phyloP scores from a whole-genome alignment of 2,797 vertebrate species.

The Smutsia temminckii region DNA sequence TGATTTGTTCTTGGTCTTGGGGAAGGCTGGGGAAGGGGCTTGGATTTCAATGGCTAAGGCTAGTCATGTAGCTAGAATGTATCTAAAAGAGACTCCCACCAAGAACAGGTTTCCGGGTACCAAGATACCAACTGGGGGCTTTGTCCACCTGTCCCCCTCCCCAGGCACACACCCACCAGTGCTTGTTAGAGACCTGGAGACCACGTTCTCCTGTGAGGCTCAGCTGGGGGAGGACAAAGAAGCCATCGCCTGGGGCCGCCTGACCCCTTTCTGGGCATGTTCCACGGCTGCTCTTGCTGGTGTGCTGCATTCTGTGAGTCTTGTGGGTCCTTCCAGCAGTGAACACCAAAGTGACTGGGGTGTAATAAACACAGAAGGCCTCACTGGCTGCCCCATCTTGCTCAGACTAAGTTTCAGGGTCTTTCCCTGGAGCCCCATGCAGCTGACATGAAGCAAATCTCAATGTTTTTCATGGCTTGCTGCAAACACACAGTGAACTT shows the following conservation, averaged over 20 bases:
- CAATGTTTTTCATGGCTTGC: not conserved
- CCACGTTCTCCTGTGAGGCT: not conserved
- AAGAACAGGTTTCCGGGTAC: not conserved
- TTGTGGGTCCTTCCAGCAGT: not conserved
- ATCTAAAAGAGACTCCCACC: not conserved
- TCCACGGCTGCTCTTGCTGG: not conserved
- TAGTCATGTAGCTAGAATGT: not conserved
- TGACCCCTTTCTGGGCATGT: not conserved
- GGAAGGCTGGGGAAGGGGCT: not conserved
- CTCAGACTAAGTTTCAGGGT: not conserved
- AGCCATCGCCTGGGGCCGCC: not conserved
- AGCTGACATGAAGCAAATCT: not conserved
- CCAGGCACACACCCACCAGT: not conserved
- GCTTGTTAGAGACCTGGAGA: not conserved
- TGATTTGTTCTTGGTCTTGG: conserved; percentile 5
- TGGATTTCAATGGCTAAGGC: not conserved
- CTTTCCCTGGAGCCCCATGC: not conserved
- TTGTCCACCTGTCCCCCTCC: not conserved
- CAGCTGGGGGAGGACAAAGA: not conserved
- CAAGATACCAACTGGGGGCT: not conserved
- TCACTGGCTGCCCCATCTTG: not conserved
- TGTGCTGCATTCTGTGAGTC: not conserved
- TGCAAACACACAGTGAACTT: not conserved
- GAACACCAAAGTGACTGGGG: not conserved
- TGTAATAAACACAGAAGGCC: not conserved